These are phyloP conservation scores for Muschampia staudingeri DNA, from an alignment of 2,888 invertebrate species.

Conservation along the genomic window DNA sequence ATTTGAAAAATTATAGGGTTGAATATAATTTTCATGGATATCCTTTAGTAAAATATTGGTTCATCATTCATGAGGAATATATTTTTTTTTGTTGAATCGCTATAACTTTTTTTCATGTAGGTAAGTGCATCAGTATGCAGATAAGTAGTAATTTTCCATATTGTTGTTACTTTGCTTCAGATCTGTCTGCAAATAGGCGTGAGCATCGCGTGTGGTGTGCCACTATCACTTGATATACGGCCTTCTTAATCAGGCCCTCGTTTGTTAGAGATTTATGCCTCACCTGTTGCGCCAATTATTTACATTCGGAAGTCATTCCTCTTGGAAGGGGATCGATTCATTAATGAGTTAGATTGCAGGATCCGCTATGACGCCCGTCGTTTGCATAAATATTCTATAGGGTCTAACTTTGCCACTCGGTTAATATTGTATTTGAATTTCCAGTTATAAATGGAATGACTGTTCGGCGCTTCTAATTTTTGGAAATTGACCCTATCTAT, in stretches of 20 bases:
- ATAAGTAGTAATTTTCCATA: constrained; percentile 66
- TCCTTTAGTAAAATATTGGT: no score
- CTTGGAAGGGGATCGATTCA: constrained; percentile 70
- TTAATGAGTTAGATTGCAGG: constrained; percentile 70
- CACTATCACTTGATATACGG: constrained; percentile 84
- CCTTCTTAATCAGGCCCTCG: constrained; percentile 86
- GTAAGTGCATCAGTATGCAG: background rate
- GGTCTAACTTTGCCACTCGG: constrained; percentile 39
- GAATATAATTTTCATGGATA: no score
- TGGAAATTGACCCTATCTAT: constrained; percentile 49
- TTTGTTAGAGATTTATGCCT: constrained; percentile 86
- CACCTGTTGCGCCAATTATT: constrained; percentile 90
- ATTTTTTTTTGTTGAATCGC: no score
- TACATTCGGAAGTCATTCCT: constrained; percentile 86
- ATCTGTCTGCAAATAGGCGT: constrained; percentile 75
- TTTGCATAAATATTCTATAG: constrained; percentile 61
- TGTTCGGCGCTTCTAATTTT: constrained; percentile 47
- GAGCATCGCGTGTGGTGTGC: constrained; percentile 80
- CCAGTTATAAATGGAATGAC: constrained; percentile 29
- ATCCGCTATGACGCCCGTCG: constrained; percentile 60
- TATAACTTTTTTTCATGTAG: background rate
- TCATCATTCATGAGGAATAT: no score
- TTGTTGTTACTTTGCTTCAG: constrained; percentile 18
- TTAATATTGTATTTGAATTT: constrained; percentile 53
- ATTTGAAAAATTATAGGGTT: no score